A percentile compares a stretch with the other conserved stretches of the same genome.
Conservation (phyloP, 2,113 vertebrate genomes). For the Sinocyclocheilus anophthalmus region DNA sequence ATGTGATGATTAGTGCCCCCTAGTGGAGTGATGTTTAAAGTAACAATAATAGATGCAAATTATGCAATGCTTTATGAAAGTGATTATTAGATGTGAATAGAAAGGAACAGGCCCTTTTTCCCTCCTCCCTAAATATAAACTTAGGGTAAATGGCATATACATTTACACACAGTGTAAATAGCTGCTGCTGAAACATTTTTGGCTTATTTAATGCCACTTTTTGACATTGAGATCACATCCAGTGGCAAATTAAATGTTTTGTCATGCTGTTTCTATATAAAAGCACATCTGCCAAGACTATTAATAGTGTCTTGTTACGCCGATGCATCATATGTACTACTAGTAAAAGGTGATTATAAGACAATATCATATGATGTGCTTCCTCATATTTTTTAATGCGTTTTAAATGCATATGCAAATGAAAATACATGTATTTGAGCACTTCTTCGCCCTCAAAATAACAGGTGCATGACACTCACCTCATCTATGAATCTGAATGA, state of each 20-base stretch:
- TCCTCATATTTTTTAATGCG: background rate
- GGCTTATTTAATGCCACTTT: background rate
- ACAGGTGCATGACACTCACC: background rate
- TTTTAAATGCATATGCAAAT: background rate
- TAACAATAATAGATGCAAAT: background rate
- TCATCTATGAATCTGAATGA: background rate
- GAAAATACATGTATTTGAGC: background rate
- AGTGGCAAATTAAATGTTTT: background rate
- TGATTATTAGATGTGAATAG: background rate
- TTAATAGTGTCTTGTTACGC: background rate
- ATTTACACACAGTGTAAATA: background rate
- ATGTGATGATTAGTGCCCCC: background rate
- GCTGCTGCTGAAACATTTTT: background rate
- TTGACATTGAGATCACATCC: background rate
- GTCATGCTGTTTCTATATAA: background rate
- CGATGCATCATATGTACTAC: background rate
- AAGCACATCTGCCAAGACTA: background rate
- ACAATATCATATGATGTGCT: background rate
- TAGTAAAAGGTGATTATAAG: background rate
- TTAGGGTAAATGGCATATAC: background rate
- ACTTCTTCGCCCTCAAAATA: background rate
- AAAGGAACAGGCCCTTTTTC: background rate
- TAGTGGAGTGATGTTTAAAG: background rate
- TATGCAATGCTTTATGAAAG: background rate
- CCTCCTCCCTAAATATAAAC: background rate